Percentiles rank a stretch among this genome's conserved stretches.
Evolutionary conservation across 1,140 invertebrate species (phyloP).

Genomic region (Luehdorfia chinensis): DNA sequence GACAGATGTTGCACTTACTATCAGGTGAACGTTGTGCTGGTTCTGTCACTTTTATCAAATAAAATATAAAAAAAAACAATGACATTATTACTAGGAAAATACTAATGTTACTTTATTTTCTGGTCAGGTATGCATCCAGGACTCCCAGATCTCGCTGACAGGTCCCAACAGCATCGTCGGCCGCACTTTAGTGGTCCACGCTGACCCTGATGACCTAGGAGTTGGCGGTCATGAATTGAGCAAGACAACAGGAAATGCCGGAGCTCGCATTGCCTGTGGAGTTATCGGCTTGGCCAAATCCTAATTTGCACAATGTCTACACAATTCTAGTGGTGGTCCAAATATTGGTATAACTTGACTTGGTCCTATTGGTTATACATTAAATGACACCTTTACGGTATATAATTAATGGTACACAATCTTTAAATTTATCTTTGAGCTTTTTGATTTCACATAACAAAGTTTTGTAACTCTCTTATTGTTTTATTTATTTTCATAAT

Average conservation of each 20-base stretch:
- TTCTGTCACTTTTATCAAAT: no score
- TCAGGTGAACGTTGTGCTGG: no score
- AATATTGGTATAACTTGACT: conserved; percentile 5
- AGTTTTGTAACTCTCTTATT: no score
- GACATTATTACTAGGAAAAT: no score
- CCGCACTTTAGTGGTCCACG: conserved; percentile 94
- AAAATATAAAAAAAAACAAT: no score
- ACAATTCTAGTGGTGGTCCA: not conserved
- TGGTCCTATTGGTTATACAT: not conserved
- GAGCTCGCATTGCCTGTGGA: conserved; percentile 95
- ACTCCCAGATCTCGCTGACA: conserved; percentile 59
- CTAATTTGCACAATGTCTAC: not conserved
- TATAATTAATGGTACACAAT: no score
- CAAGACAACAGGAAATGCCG: conserved; percentile 97
- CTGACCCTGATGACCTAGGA: conserved; percentile 96
- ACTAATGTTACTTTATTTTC: no score
- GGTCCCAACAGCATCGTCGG: conserved; percentile 91
- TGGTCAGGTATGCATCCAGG: conserved; percentile 57
- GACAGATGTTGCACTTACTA: no score
- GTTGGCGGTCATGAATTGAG: conserved; percentile 95
- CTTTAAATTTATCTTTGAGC: no score
- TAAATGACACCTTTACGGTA: no score
- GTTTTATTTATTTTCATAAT: no score
- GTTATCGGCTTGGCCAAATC: conserved; percentile 93
- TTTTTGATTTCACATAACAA: no score